These are phyloP conservation scores for Agrilus planipennis DNA, from an alignment of 1,140 invertebrate species.

Conservation along the genomic window DNA sequence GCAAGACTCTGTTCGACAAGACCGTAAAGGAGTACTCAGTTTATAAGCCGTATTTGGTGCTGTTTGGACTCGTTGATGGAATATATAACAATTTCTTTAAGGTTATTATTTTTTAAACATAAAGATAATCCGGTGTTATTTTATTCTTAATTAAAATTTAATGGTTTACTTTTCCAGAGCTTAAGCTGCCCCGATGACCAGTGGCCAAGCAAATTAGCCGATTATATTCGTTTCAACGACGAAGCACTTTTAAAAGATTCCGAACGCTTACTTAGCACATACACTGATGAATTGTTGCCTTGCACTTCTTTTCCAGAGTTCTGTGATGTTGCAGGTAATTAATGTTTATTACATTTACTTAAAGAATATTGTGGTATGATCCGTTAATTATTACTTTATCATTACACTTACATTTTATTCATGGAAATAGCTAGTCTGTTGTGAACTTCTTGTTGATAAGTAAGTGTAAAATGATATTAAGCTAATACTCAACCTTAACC, in stretches of 20 bases:
- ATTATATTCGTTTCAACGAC: slow-evolving; percentile 90
- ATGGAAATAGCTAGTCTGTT: neutral
- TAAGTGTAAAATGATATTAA: neutral
- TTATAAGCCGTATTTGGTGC: slow-evolving; percentile 78
- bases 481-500: slow-evolving; percentile 24
- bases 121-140: slow-evolving; percentile 4
- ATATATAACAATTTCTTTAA: slow-evolving; percentile 67
- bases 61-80: slow-evolving; percentile 68
- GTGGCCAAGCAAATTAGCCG: slow-evolving; percentile 80
- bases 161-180: slow-evolving; percentile 43
- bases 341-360: slow-evolving; percentile 8
- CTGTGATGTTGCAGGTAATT: slow-evolving; percentile 73
- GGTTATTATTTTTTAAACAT: slow-evolving; percentile 34
- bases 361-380: too few species aligned
- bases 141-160: slow-evolving; percentile 9
- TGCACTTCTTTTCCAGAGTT: slow-evolving; percentile 83
- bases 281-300: slow-evolving; percentile 81
- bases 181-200: slow-evolving; percentile 62
- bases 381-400: too few species aligned
- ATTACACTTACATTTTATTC: slow-evolving; percentile 4
- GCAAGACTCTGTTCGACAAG: slow-evolving; percentile 41
- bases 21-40: slow-evolving; percentile 60
- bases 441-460: too few species aligned
- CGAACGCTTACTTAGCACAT: slow-evolving; percentile 65
- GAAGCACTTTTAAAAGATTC: slow-evolving; percentile 77